phyloP scores from a whole-genome alignment of 2,113 vertebrate species.

The Corythaixoides concolor region DNA sequence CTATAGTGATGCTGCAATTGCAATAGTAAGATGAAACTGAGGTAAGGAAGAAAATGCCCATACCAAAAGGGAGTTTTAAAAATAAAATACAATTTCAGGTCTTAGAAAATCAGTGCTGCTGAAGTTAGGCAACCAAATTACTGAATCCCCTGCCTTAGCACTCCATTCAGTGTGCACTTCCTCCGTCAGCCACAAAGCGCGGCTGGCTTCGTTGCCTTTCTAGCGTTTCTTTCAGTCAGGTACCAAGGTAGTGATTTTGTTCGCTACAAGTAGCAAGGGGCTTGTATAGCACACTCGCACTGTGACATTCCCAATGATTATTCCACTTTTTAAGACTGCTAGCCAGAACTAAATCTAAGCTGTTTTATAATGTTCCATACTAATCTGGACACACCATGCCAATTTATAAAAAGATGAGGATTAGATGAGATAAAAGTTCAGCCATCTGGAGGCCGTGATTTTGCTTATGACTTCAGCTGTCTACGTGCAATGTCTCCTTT shows the following conservation, averaged over 20 bases:
- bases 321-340: constrained; percentile 11
- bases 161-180: not conserved
- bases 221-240: not conserved
- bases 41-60: not conserved
- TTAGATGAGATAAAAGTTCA: constrained; percentile 58
- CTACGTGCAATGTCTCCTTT: constrained; percentile 2
- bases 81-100: not conserved
- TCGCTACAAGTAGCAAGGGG: not conserved
- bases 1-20: not conserved
- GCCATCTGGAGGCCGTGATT: constrained; percentile 52
- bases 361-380: constrained; percentile 30
- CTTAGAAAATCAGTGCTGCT: not conserved
- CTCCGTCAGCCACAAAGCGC: not conserved
- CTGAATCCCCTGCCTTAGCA: not conserved
- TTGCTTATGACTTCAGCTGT: constrained; percentile 45
- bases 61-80: not conserved
- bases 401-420: constrained; percentile 53
- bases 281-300: not conserved
- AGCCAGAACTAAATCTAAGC: constrained; percentile 19
- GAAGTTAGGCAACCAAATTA: not conserved
- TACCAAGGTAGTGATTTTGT: not conserved
- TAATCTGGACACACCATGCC: constrained; percentile 15
- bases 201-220: not conserved
- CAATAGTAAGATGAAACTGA: not conserved
- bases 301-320: constrained; percentile 3